phyloP scores from a whole-genome alignment of 2,113 vertebrate genomes.

The Siphamia tubifer region DNA sequence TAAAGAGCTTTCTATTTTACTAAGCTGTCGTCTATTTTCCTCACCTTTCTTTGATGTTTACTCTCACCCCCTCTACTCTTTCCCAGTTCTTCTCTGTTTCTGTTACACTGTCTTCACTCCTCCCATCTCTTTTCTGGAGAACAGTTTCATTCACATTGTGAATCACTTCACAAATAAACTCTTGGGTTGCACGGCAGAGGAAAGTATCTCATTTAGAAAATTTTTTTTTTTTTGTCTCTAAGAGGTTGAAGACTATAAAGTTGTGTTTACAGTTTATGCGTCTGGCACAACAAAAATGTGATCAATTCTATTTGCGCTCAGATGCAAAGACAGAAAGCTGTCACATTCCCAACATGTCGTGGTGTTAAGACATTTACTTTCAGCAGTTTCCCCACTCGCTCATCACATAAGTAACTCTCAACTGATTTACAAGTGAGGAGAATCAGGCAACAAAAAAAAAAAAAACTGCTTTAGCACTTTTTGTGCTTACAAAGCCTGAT shows the following conservation, averaged over 20 bases:
- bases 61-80: slow-evolving; percentile 22
- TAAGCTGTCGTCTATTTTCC: slow-evolving; percentile 16
- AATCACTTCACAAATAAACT: slow-evolving; percentile 2
- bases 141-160: slow-evolving; percentile 17
- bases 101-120: slow-evolving; percentile 2
- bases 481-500: slow-evolving; percentile 76
- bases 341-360: slow-evolving; percentile 35
- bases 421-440: slow-evolving; percentile 57
- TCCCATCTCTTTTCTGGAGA: slow-evolving; percentile 2
- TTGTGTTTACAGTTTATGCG: slow-evolving; percentile 3
- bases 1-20: slow-evolving; percentile 22
- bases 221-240: background rate
- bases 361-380: slow-evolving; percentile 49
- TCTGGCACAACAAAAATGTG: slow-evolving; percentile 20
- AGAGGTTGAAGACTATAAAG: background rate
- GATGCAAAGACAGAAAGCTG: slow-evolving; percentile 30
- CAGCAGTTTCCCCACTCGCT: slow-evolving; percentile 39
- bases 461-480: slow-evolving; percentile 60
- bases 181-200: background rate
- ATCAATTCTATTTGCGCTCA: slow-evolving; percentile 23
- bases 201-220: slow-evolving; percentile 16
- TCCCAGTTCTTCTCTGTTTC: slow-evolving; percentile 1
- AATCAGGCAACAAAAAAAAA: slow-evolving; percentile 48
- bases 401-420: slow-evolving; percentile 52
- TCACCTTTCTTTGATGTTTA: slow-evolving; percentile 57